phyloP scores from a whole-genome alignment of 2,113 vertebrate genomes.

The Elanus axillaris region DNA sequence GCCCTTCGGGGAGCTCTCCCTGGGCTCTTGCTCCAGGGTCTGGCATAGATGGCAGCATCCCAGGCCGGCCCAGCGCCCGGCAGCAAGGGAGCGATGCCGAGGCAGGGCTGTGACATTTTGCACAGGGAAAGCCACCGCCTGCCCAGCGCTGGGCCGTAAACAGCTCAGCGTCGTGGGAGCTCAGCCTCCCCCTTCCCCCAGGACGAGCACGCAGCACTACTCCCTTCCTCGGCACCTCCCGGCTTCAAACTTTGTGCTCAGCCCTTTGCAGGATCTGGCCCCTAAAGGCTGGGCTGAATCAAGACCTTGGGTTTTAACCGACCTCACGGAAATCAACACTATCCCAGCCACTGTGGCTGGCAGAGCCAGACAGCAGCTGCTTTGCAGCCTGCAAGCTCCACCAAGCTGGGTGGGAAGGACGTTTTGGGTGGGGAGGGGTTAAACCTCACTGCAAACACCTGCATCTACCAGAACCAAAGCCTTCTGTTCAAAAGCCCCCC shows the following conservation, averaged over 20 bases:
- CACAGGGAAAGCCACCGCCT: not conserved
- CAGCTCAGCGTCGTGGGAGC: not conserved
- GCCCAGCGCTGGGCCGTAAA: not conserved
- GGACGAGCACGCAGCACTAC: not conserved
- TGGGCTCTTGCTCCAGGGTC: fast-evolving
- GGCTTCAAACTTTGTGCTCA: constrained; percentile 13
- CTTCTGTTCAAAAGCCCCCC: not conserved
- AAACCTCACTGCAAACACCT: constrained; percentile 47
- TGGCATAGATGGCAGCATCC: not conserved
- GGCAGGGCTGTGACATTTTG: not conserved
- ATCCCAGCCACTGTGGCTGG: not conserved
- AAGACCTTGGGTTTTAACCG: not conserved
- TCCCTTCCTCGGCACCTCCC: not conserved
- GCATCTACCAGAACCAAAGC: not conserved
- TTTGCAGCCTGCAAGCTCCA: constrained; percentile 10
- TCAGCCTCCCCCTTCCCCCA: not conserved
- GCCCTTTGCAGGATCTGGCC: not conserved
- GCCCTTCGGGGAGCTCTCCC: not conserved
- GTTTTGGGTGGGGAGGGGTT: constrained; percentile 24
- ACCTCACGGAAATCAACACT: not conserved
- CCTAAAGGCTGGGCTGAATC: not conserved
- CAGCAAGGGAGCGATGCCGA: not conserved
- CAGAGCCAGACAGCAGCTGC: not conserved
- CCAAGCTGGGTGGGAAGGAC: constrained; percentile 1
- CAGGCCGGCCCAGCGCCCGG: not conserved